phyloP scores from a whole-genome alignment of 2,888 invertebrate species.

The Heterodera filipjevi region DNA sequence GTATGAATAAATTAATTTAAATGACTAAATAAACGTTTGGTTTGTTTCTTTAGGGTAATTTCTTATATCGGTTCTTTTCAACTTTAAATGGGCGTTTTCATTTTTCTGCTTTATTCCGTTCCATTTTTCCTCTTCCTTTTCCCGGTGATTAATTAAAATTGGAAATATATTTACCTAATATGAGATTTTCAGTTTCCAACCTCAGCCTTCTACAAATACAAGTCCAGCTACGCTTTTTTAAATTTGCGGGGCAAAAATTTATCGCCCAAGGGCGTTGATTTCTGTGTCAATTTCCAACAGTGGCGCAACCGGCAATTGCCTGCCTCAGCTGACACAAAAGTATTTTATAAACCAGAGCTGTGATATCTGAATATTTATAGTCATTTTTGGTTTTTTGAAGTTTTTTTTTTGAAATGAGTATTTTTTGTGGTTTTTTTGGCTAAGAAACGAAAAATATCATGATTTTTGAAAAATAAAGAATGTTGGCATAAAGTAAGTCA shows the following conservation, averaged over 20 bases:
- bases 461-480: too few relatives aligned
- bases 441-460: too few relatives aligned
- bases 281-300: conserved; percentile 61
- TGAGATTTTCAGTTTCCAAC: background rate
- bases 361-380: too few relatives aligned
- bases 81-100: background rate
- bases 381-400: too few relatives aligned
- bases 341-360: too few relatives aligned
- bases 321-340: conserved; percentile 37
- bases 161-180: background rate
- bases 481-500: too few relatives aligned
- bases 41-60: background rate
- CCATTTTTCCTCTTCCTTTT: background rate
- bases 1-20: too few relatives aligned
- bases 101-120: background rate
- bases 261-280: background rate
- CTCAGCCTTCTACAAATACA: conserved; percentile 29
- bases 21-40: too few relatives aligned
- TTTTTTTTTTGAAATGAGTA: too few relatives aligned
- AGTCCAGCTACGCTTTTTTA: conserved; percentile 46
- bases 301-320: conserved; percentile 41
- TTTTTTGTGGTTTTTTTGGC: too few relatives aligned
- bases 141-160: too few relatives aligned
- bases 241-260: conserved; percentile 31
- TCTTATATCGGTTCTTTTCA: background rate